Evolutionary conservation across 2,888 invertebrate species (phyloP).

Genomic region (Cancer borealis): DNA sequence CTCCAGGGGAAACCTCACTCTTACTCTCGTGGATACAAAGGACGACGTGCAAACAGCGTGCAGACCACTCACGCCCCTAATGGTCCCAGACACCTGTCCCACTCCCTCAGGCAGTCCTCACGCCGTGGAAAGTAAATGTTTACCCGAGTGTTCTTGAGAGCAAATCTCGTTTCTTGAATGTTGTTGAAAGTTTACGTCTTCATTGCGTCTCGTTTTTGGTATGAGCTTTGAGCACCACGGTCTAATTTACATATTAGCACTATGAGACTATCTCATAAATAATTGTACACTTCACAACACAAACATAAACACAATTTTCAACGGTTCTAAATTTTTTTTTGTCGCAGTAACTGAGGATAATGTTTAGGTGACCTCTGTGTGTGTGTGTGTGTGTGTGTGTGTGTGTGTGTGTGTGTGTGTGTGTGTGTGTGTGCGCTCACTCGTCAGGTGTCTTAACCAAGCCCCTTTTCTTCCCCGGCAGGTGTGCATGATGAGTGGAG

Average conservation of each 20-base stretch:
- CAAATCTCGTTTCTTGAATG: slow-evolving; percentile 6
- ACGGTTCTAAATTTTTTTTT: neutral
- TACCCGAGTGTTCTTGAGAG: neutral
- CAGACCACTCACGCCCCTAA: neutral
- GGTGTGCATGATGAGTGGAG: slow-evolving; percentile 76
- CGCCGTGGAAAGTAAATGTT: slow-evolving; percentile 25
- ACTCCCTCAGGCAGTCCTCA: neutral
- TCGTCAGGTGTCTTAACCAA: neutral
- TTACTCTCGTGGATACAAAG: neutral
- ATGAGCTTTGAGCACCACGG: neutral
- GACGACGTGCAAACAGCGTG: neutral
- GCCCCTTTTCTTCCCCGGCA: slow-evolving; percentile 6
- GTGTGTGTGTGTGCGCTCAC: neutral
- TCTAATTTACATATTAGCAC: neutral
- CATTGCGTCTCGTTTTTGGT: neutral
- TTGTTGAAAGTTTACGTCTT: slow-evolving; percentile 25
- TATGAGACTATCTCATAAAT: neutral
- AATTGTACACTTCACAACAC: neutral
- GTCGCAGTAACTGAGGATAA: neutral
- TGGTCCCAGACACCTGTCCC: slow-evolving; percentile 5
- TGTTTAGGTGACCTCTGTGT: neutral
- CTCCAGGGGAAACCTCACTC: neutral
- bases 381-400: slow-evolving; percentile 37
- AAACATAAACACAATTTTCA: neutral
- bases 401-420: slow-evolving; percentile 47